Percentiles rank a stretch among this genome's conserved stretches.
phyloP scores from a whole-genome alignment of 1,140 invertebrate species.

The Rhagoletis zephyria region DNA sequence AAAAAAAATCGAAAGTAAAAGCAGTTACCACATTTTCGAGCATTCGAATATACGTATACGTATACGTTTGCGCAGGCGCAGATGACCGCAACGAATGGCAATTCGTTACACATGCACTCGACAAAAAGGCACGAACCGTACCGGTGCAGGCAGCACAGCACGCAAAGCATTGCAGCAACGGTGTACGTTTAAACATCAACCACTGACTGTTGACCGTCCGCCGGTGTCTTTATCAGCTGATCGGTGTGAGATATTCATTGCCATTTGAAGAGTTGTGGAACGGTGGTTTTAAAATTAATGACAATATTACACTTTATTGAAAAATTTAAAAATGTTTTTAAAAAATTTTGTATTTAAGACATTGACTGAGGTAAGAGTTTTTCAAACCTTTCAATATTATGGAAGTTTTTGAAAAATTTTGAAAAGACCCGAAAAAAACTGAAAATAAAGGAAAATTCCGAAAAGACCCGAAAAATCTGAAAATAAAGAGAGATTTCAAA shows the following conservation, averaged over 20 bases:
- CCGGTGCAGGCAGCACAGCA: not conserved
- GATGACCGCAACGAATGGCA: conserved; percentile 66
- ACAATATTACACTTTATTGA: too few species aligned
- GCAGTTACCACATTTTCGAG: not conserved
- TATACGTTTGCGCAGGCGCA: conserved; percentile 61
- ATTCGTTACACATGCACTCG: conserved; percentile 42
- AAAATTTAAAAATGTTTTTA: too few species aligned
- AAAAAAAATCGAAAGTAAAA: not conserved
- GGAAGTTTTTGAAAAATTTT: too few species aligned
- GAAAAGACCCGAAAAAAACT: too few species aligned
- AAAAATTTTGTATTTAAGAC: too few species aligned
- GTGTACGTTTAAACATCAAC: too few species aligned
- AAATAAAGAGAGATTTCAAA: too few species aligned
- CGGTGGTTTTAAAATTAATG: not conserved
- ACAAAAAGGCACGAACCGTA: not conserved
- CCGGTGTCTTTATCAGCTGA: not conserved
- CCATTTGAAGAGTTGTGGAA: not conserved
- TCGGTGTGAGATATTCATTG: not conserved
- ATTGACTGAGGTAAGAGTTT: too few species aligned
- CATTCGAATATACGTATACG: not conserved
- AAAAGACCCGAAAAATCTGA: too few species aligned
- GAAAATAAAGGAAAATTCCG: too few species aligned
- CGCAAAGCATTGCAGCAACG: too few species aligned
- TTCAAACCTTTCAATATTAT: too few species aligned
- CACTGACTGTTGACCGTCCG: not conserved